Base-by-base conservation (phyloP, 2,113 vertebrate genomes). In the Ctenomys sociabilis region DNA sequence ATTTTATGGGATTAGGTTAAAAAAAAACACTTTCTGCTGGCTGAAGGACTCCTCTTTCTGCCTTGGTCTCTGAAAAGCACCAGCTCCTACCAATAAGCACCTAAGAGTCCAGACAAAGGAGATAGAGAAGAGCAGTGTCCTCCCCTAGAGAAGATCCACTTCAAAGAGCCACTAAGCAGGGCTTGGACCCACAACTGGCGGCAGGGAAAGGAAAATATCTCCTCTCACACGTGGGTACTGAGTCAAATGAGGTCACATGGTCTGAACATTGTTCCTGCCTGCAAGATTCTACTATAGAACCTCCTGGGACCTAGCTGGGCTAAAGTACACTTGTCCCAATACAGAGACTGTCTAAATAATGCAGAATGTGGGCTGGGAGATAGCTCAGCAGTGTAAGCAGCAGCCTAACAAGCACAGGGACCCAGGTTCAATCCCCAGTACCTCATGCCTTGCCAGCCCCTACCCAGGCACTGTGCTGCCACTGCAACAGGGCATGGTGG, bases 171-270 rank as follows among this genome's bases (percentile, higher is more conserved):
- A 68, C 57, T 90, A 87, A 85, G 86, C 88, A 80, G 40, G 11
- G 32, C 83, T 61, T 88, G 0, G 0, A 57, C 64, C 64, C 37
- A 80, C 61, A 72, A 70, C 87, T 88, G 87, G 88, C 1, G 0
- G 45, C 75, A 45, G 89, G 93, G 92, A 95, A 96, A 95, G 87
- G 78, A 96, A 95, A 92, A 81, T 14, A 75, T 7, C 61, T 78
- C 77, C 87, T 80, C 78, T 90, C 75, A 26, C 63, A 83, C 28
- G 54, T 91, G 43, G 82, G 83, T 24, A 84, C 1, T 26, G 45
- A 90, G 68, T 78, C 92, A 66, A 94, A 83, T 5, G 88, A 89
- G 80, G 84, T 43, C 78, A 80, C 70, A 7, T 64, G 70, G 94
- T 73, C 90, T 61, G 57, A 83, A 89, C 66, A 64, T 32, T 73